A percentile compares a stretch with the other conserved stretches of the same genome.
Evolutionary conservation across 2,113 vertebrate species (phyloP).

Genomic region (Parus major): DNA sequence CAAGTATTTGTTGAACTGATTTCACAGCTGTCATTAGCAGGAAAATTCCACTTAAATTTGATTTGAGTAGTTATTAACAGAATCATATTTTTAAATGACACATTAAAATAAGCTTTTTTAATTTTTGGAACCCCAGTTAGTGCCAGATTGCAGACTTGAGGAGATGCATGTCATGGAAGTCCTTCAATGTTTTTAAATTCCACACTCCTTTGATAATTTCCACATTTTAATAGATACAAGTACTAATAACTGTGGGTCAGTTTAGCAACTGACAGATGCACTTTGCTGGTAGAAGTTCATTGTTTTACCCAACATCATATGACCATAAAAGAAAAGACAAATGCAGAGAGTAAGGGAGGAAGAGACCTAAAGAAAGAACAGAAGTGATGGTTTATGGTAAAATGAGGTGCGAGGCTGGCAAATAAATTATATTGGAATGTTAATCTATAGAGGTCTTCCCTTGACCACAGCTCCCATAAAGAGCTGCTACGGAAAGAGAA

Average conservation of each 20-base stretch:
- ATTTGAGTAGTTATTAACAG: neutral
- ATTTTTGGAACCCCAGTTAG: neutral
- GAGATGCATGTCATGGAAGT: neutral
- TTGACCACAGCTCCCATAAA: neutral
- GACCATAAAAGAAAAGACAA: neutral
- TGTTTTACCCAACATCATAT: neutral
- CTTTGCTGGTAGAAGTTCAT: neutral
- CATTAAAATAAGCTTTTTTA: neutral
- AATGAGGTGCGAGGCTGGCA: neutral
- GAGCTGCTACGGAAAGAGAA: neutral
- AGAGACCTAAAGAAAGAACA: neutral
- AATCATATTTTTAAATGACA: neutral
- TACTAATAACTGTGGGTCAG: neutral
- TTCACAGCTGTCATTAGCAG: neutral
- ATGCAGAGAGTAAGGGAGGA: neutral
- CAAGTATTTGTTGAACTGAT: neutral
- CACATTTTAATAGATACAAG: neutral
- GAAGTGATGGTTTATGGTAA: neutral
- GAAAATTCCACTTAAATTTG: neutral
- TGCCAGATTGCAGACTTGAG: neutral
- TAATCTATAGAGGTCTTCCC: neutral
- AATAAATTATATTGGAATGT: neutral
- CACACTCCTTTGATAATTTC: neutral
- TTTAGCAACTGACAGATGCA: neutral
- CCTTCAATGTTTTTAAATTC: neutral